Evolutionary conservation across 1,140 invertebrate species (phyloP), one percentile per base, ranked within the genome.

Genomic region (Liolophura sinensis): DNA sequence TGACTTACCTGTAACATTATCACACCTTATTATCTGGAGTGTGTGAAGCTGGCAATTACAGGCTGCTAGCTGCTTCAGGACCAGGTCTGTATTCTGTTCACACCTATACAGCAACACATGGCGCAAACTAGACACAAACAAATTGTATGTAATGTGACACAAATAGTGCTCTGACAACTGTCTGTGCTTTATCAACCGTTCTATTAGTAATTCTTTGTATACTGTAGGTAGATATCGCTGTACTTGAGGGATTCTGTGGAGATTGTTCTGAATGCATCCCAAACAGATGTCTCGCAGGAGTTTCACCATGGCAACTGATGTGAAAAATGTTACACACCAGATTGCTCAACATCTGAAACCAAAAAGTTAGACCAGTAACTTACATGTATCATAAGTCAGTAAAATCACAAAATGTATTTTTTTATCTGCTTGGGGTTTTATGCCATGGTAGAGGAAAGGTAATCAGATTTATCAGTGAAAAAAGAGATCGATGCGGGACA

Each of bases 201-300:
- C 69, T 18, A 80, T 64, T 7, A 80, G 65, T 7, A 72, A 49
- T 66, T 80, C 77, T 72, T 80, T 80, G 67, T 77, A 70, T 16
- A 76, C 46, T 20, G 71, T 69, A 18, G 78, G 73, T 12, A 80
- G 70, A 57, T 59, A 49, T 1, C 57, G 27, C 55, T 71, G 64
- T 20, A 73, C 59, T 49, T 74, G 54, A 18, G 71, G 70, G 52
- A 78, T 76, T 18, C 56, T 46, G 24, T 68, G 59, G 25, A 79
- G 62, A 47, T 72, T 68, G 46, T 72, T 69, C 60, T 70, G 65
- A 31, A 79, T 69, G 61, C 74, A 78, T 40, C 59, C 55, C 48
- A 79, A 55, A 62, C 77, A 78, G 14, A 73, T 63, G 50, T 79
- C 77, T 52, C 70, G 67, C 20, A 79, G 54, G n/a, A 64, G 61